These are phyloP conservation scores for Drosophila mauritiana DNA, from an alignment of 1,140 invertebrate species.

Conservation along the genomic window DNA sequence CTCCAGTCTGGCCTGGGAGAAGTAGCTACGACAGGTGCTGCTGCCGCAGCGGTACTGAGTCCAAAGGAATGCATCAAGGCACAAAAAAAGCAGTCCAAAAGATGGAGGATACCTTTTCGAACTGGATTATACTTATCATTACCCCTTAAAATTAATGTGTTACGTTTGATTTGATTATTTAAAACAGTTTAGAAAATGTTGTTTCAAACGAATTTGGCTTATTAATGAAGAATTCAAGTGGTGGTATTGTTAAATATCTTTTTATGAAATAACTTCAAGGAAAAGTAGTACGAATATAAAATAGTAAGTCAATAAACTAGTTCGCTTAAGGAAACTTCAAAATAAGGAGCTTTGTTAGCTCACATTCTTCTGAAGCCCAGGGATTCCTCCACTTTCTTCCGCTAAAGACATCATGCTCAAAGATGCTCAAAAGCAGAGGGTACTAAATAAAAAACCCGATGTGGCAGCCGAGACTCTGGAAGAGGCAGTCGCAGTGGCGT, in stretches of 20 bases:
- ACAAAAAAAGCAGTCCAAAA: constrained; percentile 25
- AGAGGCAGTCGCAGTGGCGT: constrained; percentile 33
- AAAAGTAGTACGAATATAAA: too few species aligned
- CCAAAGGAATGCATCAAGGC: constrained; percentile 58
- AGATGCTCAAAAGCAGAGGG: background rate
- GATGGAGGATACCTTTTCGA: background rate
- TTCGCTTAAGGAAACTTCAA: too few species aligned
- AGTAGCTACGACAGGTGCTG: constrained; percentile 33
- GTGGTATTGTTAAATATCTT: too few species aligned
- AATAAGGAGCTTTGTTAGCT: too few species aligned
- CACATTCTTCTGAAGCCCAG: background rate
- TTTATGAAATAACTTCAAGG: too few species aligned
- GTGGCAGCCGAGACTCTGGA: constrained; percentile 14
- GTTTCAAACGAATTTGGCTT: too few species aligned
- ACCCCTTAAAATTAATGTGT: background rate
- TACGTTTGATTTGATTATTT: too few species aligned
- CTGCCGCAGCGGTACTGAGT: constrained; percentile 25
- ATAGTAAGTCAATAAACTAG: too few species aligned
- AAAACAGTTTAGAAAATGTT: too few species aligned
- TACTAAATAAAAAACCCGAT: constrained; percentile 35
- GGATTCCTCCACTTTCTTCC: background rate
- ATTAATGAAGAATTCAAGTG: too few species aligned
- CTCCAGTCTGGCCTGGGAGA: constrained; percentile 28
- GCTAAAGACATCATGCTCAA: background rate
- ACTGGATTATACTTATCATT: constrained; percentile 2